Evolutionary conservation across 2,797 vertebrate genomes (phyloP), one percentile per base, ranked within the genome.

Genomic region (Scomberomorus guttatus): DNA sequence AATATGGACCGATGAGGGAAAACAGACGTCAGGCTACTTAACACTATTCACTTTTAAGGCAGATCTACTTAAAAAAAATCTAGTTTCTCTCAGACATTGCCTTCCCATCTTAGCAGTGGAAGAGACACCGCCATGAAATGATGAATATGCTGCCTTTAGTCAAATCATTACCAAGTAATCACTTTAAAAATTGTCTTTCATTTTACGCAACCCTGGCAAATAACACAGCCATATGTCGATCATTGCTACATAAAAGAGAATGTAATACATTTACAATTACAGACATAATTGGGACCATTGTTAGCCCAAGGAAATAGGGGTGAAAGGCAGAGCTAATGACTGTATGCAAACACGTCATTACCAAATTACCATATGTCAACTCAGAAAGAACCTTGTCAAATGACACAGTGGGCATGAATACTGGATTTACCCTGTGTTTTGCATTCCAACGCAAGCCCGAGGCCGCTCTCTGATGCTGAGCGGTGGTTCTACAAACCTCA

Each of bases 301-400:
- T 94, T 93, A 92, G 94, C 92, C 91, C 86, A 89, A 88, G 90
- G 92, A 94, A 94, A 95, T 87, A 80, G 80, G 77, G 93, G 93
- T 92, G 90, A 94, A 93, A 94, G 90, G 90, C 92, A 92, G 90
- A 84, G 89, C 90, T 93, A 94, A 93, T 91, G 92, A 91, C 92
- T 92, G 90, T 93, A 93, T 91, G 91, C 91, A 93, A 94, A 93
- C 93, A 94, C 88, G 82, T 92, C 91, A 93, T 95, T 93, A 93
- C 84, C 79, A 90, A 94, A 94, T 95, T 93, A 95, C 90, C 94
- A 94, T 93, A 93, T 90, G 94, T 94, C 93, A 93, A 90, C 91
- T 89, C 81, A 79, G 80, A 94, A 90, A 92, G 88, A 91, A 93
- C 87, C 92, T 88, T 91, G 93, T 94, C 92, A 95, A 88, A 93